Evolutionary conservation across 2,797 vertebrate genomes (phyloP).

Genomic region (Botia kubotai): DNA sequence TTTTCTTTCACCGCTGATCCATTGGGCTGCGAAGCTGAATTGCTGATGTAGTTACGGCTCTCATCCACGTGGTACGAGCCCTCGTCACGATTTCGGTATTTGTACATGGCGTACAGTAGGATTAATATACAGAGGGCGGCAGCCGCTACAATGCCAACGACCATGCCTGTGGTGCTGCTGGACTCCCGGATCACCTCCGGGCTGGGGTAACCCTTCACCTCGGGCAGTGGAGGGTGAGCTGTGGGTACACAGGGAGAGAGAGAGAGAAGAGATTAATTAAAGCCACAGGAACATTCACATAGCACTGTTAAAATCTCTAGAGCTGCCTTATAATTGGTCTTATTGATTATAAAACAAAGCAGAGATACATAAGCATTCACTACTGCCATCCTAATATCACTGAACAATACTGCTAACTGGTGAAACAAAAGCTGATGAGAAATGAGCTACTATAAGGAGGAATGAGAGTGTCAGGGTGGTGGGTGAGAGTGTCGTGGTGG

Average conservation of each 20-base stretch:
- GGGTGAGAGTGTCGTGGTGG: no score
- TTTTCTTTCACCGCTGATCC: constrained; percentile 97
- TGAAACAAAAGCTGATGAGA: constrained; percentile 2
- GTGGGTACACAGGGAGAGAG: constrained; percentile 29
- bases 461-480: no score
- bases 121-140: constrained; percentile 99
- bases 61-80: constrained; percentile 98
- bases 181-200: constrained; percentile 94
- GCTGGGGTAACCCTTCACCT: constrained; percentile 88
- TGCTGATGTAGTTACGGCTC: constrained; percentile 99
- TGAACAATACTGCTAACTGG: neutral
- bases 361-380: neutral
- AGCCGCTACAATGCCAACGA: constrained; percentile 96
- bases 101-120: constrained; percentile 99
- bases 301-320: neutral
- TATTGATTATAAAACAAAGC: neutral
- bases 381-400: neutral
- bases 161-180: constrained; percentile 99
- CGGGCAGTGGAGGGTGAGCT: constrained; percentile 81
- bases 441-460: neutral
- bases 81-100: constrained; percentile 98
- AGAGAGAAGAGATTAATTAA: constrained; percentile 13
- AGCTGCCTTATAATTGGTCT: neutral
- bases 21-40: constrained; percentile 98
- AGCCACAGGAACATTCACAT: neutral